phyloP scores from a whole-genome alignment of 2,888 invertebrate species.

The Cerastis leucographa region DNA sequence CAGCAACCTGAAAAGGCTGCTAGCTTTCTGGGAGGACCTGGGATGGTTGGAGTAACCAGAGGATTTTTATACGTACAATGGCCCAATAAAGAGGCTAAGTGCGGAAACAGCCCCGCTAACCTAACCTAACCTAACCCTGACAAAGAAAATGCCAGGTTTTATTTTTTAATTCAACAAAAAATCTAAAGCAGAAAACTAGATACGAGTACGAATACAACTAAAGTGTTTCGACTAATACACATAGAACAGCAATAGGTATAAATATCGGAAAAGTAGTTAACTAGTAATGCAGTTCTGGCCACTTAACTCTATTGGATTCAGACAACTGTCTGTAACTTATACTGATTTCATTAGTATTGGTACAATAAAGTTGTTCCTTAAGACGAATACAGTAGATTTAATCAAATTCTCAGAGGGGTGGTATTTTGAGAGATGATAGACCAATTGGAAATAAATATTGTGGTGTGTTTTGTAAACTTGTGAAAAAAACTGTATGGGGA shows the following conservation, averaged over 20 bases:
- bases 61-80: too few species aligned
- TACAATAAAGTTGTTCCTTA: constrained; percentile 13
- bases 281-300: constrained; percentile 76
- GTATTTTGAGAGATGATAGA: background rate
- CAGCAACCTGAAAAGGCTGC: too few species aligned
- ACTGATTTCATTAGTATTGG: constrained; percentile 54
- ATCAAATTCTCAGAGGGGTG: background rate
- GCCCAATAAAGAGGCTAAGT: too few species aligned
- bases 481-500: background rate
- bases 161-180: background rate
- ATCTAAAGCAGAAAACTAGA: constrained; percentile 1
- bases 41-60: too few species aligned
- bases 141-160: background rate
- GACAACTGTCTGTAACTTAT: constrained; percentile 53
- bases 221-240: constrained; percentile 65
- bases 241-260: constrained; percentile 81
- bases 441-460: background rate
- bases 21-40: too few species aligned
- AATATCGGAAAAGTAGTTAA: constrained; percentile 83
- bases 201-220: constrained; percentile 43
- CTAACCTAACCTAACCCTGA: too few species aligned
- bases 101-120: too few species aligned
- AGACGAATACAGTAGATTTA: background rate
- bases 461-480: background rate
- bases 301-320: constrained; percentile 74